Evolutionary conservation across 1,140 invertebrate species (phyloP).

Genomic region (Neodiprion fabricii): DNA sequence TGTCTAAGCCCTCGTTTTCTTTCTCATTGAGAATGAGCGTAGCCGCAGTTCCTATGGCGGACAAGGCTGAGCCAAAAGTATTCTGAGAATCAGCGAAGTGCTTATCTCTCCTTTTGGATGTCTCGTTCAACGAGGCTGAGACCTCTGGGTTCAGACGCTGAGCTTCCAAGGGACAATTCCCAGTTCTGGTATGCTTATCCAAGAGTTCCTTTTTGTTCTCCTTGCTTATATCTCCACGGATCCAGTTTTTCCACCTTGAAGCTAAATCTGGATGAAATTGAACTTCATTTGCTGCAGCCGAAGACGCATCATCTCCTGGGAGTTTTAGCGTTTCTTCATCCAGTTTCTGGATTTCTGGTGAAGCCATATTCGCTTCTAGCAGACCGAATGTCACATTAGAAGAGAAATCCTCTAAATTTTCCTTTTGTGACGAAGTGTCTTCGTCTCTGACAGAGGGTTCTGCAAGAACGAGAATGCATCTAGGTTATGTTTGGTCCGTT

Average conservation of each 20-base stretch:
- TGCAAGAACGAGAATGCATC: background rate
- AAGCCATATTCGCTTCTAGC: background rate
- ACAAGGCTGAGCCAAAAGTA: constrained; percentile 17
- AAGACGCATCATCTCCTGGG: background rate
- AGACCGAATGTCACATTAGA: background rate
- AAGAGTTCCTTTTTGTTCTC: background rate
- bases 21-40: constrained; percentile 20
- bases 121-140: constrained; percentile 18
- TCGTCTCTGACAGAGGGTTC: background rate
- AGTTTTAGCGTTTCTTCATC: background rate
- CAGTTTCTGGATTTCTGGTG: background rate
- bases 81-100: constrained; percentile 20
- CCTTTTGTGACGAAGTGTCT: background rate
- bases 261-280: background rate
- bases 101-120: constrained; percentile 21
- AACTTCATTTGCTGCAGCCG: background rate
- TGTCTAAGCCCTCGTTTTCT: constrained; percentile 18
- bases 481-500: no score
- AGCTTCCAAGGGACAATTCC: constrained; percentile 19
- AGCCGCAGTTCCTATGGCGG: constrained; percentile 21
- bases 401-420: background rate
- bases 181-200: constrained; percentile 16
- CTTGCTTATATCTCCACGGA: background rate
- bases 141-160: constrained; percentile 20
- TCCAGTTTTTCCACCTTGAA: background rate